phyloP scores from a whole-genome alignment of 2,113 vertebrate genomes.

The Empidonax traillii region DNA sequence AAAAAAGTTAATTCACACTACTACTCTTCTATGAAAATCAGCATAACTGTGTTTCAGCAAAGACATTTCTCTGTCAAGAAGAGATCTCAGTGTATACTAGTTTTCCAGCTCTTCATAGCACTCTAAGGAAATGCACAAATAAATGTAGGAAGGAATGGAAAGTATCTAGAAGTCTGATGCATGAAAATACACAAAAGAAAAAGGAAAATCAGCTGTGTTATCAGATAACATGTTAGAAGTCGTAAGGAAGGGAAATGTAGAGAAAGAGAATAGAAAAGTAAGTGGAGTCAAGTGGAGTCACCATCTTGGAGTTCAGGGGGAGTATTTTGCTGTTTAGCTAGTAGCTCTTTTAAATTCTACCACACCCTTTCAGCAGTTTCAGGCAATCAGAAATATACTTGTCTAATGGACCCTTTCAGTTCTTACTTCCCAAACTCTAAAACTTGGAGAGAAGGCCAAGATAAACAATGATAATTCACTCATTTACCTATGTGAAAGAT shows the following conservation, averaged over 20 bases:
- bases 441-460: neutral
- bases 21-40: neutral
- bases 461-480: neutral
- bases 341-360: neutral
- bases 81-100: neutral
- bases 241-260: neutral
- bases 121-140: neutral
- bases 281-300: neutral
- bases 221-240: neutral
- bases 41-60: neutral
- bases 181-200: neutral
- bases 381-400: neutral
- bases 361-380: neutral
- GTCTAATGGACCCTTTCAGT: neutral
- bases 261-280: neutral
- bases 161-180: neutral
- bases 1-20: neutral
- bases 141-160: neutral
- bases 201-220: neutral
- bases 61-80: neutral
- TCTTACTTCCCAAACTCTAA: neutral
- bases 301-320: neutral
- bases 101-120: neutral
- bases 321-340: neutral
- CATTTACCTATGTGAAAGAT: neutral